Percentiles rank a stretch among this genome's conserved stretches.
These are phyloP conservation scores for Todiramphus chloris DNA, from an alignment of 2,113 vertebrate genomes.

Conservation along the genomic window DNA sequence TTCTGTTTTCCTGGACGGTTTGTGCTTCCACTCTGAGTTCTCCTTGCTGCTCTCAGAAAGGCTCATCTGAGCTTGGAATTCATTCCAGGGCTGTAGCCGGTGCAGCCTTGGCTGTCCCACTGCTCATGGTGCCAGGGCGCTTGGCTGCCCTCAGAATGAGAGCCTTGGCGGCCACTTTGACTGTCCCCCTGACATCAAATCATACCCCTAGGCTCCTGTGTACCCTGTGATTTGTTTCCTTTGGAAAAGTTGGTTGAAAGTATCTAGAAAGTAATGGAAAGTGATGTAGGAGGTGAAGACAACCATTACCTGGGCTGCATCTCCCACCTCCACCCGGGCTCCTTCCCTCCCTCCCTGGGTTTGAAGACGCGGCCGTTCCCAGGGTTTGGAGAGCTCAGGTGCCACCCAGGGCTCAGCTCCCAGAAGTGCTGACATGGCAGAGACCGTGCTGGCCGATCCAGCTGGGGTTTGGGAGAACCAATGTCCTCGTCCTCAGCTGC, in stretches of 20 bases:
- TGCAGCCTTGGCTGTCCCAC: background rate
- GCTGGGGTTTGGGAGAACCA: constrained; percentile 16
- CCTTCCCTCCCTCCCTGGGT: background rate
- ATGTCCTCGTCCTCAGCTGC: constrained; percentile 11
- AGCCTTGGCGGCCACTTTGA: background rate
- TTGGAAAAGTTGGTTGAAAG: constrained; percentile 4
- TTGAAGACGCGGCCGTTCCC: background rate
- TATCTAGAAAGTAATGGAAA: background rate
- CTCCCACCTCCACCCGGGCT: background rate
- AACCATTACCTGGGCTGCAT: background rate
- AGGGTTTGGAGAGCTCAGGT: constrained; percentile 11
- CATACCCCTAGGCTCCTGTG: background rate
- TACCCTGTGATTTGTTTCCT: background rate
- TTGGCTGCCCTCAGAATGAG: background rate
- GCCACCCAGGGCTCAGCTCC: constrained; percentile 33
- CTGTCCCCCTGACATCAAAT: background rate
- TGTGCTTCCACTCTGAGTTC: background rate
- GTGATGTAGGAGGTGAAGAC: background rate
- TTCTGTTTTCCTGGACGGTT: background rate
- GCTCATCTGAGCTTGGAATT: background rate
- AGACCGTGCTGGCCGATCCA: background rate
- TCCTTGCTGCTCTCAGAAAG: background rate
- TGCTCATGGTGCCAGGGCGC: background rate
- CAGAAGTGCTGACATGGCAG: background rate
- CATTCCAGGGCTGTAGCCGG: background rate